Evolutionary conservation across 2,888 invertebrate species (phyloP), one percentile per base, ranked within the genome.

Genomic region (Synanthedon formicaeformis): DNA sequence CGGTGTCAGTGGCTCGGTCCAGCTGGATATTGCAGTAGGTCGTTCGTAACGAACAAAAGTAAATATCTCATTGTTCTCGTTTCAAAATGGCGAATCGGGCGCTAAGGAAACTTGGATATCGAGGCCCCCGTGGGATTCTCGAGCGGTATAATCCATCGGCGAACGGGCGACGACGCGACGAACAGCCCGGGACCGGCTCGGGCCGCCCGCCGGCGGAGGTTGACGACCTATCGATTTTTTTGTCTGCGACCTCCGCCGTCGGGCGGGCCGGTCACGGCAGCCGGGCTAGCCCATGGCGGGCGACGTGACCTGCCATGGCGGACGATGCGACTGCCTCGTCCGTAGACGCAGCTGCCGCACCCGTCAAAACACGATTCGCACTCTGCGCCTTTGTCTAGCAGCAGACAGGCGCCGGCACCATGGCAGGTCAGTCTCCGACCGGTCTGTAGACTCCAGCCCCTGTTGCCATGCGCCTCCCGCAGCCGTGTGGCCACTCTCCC

Each of bases 161-260:
- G 53, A 50, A 45, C 54, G 14, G 40, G 56, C 54, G 52, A 50
- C 53, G 16, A 51, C 65, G 71, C 71, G 73, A 64, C 71, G 70
- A 71, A 69, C 67, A 76, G 74, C 74, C 77, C 77, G 73, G 76
- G 71, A 64, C 71, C 69, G 70, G 78, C 73, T 69, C 70, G 69
- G 73, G 69, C 73, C 75, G 71, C 70, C 40, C 13, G 41, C 16
- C 48, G 51, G 48, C 67, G 60, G 78, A 79, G 86, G 86, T 86
- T 81, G 85, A 77, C 82, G 86, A 86, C 85, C 86, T 87, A 87
- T 87, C 78, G 86, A 87, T 87, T 86, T 87, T 85, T 84, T 83
- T 78, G 84, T 83, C 82, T 84, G 81, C 77, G 81, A 82, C 81
- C 85, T 84, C 81, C 75, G 75, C 65, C 73, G 71, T 71, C 81